Percentiles rank a stretch among this genome's conserved stretches.
These are phyloP conservation scores for Paramormyrops kingsleyae DNA, from an alignment of 2,113 vertebrate genomes.

Conservation along the genomic window DNA sequence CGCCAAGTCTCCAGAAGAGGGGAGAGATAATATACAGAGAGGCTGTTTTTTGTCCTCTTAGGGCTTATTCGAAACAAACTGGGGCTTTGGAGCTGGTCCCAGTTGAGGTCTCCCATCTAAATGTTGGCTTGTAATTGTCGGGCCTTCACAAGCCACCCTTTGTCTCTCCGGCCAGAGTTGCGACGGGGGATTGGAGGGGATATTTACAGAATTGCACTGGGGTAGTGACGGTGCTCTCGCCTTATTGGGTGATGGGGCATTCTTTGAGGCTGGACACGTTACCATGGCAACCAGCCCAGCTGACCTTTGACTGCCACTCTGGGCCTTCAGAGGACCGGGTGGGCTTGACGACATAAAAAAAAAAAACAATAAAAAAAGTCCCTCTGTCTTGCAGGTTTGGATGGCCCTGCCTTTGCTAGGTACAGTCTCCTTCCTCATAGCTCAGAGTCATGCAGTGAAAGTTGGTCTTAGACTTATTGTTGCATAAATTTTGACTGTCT, in stretches of 20 bases:
- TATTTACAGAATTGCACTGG: constrained; percentile 21
- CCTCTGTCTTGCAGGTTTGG: background rate
- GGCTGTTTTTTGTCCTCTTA: constrained; percentile 22
- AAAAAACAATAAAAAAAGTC: background rate
- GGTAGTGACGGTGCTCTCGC: background rate
- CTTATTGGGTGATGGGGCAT: background rate
- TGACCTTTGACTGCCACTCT: constrained; percentile 2
- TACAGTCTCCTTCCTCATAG: background rate
- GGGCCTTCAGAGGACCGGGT: background rate
- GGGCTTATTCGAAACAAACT: constrained; percentile 11
- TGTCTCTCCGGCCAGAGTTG: constrained; percentile 7
- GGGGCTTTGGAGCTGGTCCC: constrained; percentile 19
- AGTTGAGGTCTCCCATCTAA: constrained; percentile 20
- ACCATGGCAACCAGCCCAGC: constrained; percentile 1
- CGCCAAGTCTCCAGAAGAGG: background rate
- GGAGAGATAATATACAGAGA: constrained; percentile 10
- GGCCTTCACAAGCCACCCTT: constrained; percentile 10
- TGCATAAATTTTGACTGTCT: background rate
- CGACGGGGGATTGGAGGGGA: background rate
- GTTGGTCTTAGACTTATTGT: background rate
- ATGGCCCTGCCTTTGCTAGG: background rate
- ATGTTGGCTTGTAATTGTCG: constrained; percentile 14
- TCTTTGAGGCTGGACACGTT: background rate
- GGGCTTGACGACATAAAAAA: background rate
- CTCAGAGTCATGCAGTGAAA: background rate